Evolutionary conservation across 2,113 vertebrate species (phyloP), one percentile per base, ranked within the genome.

Genomic region (Xenotilapia caudafasciata): DNA sequence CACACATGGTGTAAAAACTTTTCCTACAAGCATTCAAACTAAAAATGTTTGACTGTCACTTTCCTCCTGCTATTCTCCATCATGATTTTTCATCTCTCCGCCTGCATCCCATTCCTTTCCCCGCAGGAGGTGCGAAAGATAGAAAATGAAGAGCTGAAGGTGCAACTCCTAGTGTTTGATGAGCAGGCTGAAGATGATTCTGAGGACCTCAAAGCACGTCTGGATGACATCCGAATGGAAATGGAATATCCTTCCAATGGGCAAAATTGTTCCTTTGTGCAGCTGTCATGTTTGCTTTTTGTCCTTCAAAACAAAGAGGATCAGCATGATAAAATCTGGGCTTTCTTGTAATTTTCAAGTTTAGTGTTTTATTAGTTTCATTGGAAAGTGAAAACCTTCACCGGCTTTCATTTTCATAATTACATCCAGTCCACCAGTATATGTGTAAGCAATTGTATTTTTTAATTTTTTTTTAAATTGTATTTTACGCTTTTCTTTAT

Each of bases 211-310:
- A 97, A 96, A 89, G 93, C 89, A 13, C 97, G 98, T 6, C 94
- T 98, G 14, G 97, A 98, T 2, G 98, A 99, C 89, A 96, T 99
- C 89, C 97, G 97, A 54, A 94, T 97, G 19, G 98, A 99, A 92
- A 98, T 99, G 97, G 98, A 99, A 98, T 99, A 99, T 99, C 98
- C 98, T 98, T 97, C 85, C 45, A 84, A 95, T 95, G 11, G 33
- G 28, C 23, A 82, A 85, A 84, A 56, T 11, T 49, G 31, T 80
- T 73, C 51, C 45, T 47, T 13, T 86, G 38, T 79, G 42, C 35
- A 82, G 65, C 23, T 7, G 21, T 23, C 28, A 33, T 77, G 73
- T 19, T 77, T 77, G 73, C 26, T 77, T 77, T 77, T 77, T 13
- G 45, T 51, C 73, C 73, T 77, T 77, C 26, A 51, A 51, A 77